Evolutionary conservation across 2,113 vertebrate genomes (phyloP).

Genomic region (Montifringilla adamsi): DNA sequence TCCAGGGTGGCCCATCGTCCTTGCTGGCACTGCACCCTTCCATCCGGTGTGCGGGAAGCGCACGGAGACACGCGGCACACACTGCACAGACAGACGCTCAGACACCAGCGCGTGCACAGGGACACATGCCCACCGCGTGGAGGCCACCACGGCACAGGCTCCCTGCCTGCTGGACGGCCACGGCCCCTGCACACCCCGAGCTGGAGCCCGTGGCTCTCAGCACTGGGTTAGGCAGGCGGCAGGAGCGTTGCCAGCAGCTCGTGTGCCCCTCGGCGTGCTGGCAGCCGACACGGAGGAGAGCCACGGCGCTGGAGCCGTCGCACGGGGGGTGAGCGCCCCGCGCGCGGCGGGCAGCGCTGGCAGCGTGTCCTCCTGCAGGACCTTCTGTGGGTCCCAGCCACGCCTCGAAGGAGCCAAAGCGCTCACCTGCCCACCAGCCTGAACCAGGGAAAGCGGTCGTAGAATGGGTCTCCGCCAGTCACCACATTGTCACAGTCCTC

Average conservation of each 20-base stretch:
- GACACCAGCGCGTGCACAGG: slow-evolving; percentile 15
- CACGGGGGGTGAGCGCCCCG: fast-evolving
- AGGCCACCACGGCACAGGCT: not conserved
- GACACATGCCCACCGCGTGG: not conserved
- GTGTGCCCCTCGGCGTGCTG: not conserved
- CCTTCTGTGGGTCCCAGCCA: not conserved
- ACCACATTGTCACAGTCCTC: slow-evolving; percentile 91
- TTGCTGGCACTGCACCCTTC: not conserved
- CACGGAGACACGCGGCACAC: not conserved
- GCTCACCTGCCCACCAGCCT: slow-evolving; percentile 96
- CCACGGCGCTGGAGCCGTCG: fast-evolving
- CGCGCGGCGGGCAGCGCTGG: fast-evolving
- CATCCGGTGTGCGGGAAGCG: not conserved
- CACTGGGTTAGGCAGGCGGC: not conserved
- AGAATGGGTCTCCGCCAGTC: slow-evolving; percentile 95
- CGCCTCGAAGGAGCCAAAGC: not conserved
- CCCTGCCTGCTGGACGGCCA: not conserved
- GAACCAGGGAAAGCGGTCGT: slow-evolving; percentile 98
- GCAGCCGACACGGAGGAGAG: not conserved
- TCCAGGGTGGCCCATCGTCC: not conserved
- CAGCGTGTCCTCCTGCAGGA: not conserved
- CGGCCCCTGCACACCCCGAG: not conserved
- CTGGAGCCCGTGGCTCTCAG: not conserved
- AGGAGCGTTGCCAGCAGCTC: not conserved
- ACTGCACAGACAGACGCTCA: not conserved